These are phyloP conservation scores for Noturus placidus DNA, from an alignment of 2,113 vertebrate species.

Conservation along the genomic window DNA sequence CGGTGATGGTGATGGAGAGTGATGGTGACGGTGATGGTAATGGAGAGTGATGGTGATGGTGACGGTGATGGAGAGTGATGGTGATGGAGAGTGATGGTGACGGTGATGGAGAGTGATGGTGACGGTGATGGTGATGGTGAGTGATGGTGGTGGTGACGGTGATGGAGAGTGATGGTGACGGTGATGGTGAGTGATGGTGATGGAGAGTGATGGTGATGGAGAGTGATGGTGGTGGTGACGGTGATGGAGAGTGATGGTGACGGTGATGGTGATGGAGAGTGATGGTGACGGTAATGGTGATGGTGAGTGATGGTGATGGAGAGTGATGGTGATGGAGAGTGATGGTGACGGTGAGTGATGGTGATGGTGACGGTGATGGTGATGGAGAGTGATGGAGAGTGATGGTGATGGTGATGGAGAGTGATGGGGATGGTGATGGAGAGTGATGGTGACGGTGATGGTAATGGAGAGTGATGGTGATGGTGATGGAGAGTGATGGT, in stretches of 20 bases:
- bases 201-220: not conserved
- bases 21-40: no score
- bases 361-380: no score
- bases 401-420: not conserved
- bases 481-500: not conserved
- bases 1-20: not conserved
- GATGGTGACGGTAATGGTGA: conserved; percentile 5
- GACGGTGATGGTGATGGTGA: not conserved
- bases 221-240: conserved; percentile 4
- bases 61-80: no score
- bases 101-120: not conserved
- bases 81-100: not conserved
- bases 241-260: not conserved
- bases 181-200: not conserved
- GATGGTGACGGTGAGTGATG: not conserved
- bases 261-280: not conserved
- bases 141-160: conserved; percentile 7
- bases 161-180: not conserved
- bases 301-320: no score
- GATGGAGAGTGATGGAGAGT: not conserved
- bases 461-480: no score
- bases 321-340: no score
- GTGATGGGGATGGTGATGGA: not conserved
- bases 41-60: not conserved
- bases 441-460: no score